Base-by-base conservation (phyloP, 2,888 invertebrate genomes). In the Myopa testacea region DNA sequence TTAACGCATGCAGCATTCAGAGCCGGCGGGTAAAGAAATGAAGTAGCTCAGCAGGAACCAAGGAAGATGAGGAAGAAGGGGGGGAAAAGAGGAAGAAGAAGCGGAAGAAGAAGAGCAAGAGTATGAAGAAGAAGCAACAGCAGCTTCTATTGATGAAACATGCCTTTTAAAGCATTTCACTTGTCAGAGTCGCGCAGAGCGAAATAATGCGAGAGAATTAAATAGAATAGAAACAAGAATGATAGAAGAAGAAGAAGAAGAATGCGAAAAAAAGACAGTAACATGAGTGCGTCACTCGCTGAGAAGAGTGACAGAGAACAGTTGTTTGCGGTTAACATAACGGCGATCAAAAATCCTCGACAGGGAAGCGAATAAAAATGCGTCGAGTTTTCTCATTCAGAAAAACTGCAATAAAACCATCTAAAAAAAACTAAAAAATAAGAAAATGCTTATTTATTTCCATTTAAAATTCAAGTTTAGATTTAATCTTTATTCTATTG, bases 161-260 rank as follows among this genome's bases (percentile, higher is more conserved):
- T 58, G 58, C 58, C 58, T n/a, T 58, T 58, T 19, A 12, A 58
- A 58, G 58, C 58, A 19, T 58, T 12, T 58, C n/a, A n/a, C 58
- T 58, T 12, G n/a, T 16, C 58, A 58, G n/a, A 58, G n/a, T 16
- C n/a, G 58, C 19, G 5, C n/a, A 58, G 6, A 58, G 19, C 10
- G 55, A 55, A 55, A 55, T 14, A 58, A 19, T 58, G 58, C 16
- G 4, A 5, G 58, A 58, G 19, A 58, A 58, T 58, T 58, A 38
- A 71, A 45, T 55, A 71, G 45, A 74, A 52, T 69, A 63, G 71
- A 26, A 75, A 19, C 37, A 37, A 10, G 19, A 26, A 26, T 26
- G 52, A 67, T 12, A 65, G 4, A 65, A 55, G 58, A 69, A 67
- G 82, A 84, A 82, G 78, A 79, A 79, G 63, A 75, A 16, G 3